Conservation (phyloP, 2,797 vertebrate species). For the Bryconaethiops microstoma region DNA sequence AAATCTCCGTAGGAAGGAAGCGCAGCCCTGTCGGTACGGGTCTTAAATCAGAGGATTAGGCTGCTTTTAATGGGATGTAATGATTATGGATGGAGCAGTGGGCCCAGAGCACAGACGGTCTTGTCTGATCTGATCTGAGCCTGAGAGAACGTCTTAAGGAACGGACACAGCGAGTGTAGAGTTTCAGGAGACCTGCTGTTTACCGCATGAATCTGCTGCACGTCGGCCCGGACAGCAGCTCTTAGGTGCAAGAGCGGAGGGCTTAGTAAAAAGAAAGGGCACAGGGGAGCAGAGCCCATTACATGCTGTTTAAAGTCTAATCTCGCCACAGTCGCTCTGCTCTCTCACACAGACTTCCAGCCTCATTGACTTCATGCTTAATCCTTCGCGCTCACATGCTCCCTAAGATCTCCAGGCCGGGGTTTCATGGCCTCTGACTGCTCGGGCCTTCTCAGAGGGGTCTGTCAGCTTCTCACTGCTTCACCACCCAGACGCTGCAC, state of each 20-base stretch:
- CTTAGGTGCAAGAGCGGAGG: slow-evolving; percentile 18
- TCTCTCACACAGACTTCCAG: slow-evolving; percentile 51
- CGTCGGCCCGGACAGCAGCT: slow-evolving; percentile 23
- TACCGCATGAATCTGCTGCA: slow-evolving; percentile 2
- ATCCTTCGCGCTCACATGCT: slow-evolving; percentile 56
- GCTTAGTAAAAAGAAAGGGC: slow-evolving; percentile 1
- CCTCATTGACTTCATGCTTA: slow-evolving; percentile 59
- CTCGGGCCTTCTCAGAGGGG: slow-evolving; percentile 52
- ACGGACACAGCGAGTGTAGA: neutral
- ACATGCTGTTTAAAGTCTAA: slow-evolving; percentile 52
- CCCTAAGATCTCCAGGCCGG: slow-evolving; percentile 55
- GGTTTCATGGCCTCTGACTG: slow-evolving; percentile 56
- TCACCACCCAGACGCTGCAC: slow-evolving; percentile 47
- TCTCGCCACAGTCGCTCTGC: slow-evolving; percentile 34
- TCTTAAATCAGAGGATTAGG: slow-evolving; percentile 24
- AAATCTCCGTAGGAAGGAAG: slow-evolving; percentile 1
- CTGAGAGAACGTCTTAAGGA: slow-evolving; percentile 5
- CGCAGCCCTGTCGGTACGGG: slow-evolving; percentile 3
- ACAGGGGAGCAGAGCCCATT: slow-evolving; percentile 20
- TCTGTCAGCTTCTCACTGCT: slow-evolving; percentile 55
- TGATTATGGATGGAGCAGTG: slow-evolving; percentile 26
- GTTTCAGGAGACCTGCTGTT: slow-evolving; percentile 34
- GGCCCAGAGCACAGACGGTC: neutral
- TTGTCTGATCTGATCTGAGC: slow-evolving; percentile 25
- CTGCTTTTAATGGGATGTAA: slow-evolving; percentile 38